phyloP scores from a whole-genome alignment of 1,140 invertebrate species.

The Paraescarpia echinospica region DNA sequence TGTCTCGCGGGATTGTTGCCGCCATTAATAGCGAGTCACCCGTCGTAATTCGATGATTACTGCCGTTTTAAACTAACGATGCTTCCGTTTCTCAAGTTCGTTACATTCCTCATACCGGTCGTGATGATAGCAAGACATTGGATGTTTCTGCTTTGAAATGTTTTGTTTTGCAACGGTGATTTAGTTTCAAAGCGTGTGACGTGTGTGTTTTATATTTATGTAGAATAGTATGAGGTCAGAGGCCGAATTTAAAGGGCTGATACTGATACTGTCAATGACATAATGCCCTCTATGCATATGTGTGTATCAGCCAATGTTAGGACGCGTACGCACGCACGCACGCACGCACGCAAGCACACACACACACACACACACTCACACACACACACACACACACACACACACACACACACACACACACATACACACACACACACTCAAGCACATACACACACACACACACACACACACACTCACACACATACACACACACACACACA shows the following conservation, averaged over 20 bases:
- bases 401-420: neutral
- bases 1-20: neutral
- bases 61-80: neutral
- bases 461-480: neutral
- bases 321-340: constrained; percentile 7
- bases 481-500: constrained; percentile 2
- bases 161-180: no score
- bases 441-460: constrained; percentile 2
- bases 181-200: no score
- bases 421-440: neutral
- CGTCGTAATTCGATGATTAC: neutral
- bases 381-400: no score
- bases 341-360: constrained; percentile 4
- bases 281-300: no score
- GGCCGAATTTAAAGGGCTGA: no score
- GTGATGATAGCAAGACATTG: neutral
- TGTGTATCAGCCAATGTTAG: no score
- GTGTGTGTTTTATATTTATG: no score
- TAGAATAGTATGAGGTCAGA: no score
- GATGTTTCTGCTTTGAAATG: neutral
- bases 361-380: neutral
- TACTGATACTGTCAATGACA: no score
- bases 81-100: neutral
- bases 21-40: neutral
- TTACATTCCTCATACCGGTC: neutral